Base-by-base conservation (phyloP, 2,888 invertebrate species). In the Yponomeuta cagnagella region DNA sequence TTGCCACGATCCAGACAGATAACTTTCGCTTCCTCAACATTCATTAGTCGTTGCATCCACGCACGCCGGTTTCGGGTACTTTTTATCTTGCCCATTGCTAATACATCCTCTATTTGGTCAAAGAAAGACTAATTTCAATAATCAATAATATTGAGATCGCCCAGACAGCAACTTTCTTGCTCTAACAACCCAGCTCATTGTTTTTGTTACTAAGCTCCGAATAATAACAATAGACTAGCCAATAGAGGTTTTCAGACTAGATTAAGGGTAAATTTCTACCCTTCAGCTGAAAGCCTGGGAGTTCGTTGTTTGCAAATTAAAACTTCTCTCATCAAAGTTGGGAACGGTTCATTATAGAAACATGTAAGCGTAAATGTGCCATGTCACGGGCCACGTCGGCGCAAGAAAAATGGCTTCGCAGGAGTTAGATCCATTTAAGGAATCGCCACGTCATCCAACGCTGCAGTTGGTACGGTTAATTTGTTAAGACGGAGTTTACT, bases 351-450 rank as follows among this genome's bases (percentile, higher is more conserved):
- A 67, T 67, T 67, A 67, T 33, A 43, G 67, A 67, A 43, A 33
- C 67, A 67, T 67, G 67, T 67, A n/a, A n/a, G 67, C n/a, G 43
- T 15, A 43, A 67, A 67, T 65, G 43, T 33, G 67, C 67, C n/a
- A 2, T n/a, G 67, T 37, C 67, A 43, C 67, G n/a, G 10, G 67
- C 6, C 33, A n/a, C 67, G 37, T 43, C 10, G 67, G 15, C 10
- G 48, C 69, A 70, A 72, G 72, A 71, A 69, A 48, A 58, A 69
- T 67, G 67, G n/a, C 67, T 52, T 78, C 78, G 72, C 72, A 71
- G 76, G 78, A 78, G 74, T 75, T 72, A 73, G 75, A 76, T 70
- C 81, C 81, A 75, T 80, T 80, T 82, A 78, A 80, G 77, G 80
- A 76, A 76, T 73, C 72, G 73, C 75, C 75, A 73, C 78, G 78